A percentile compares a stretch with the other conserved stretches of the same genome.
Evolutionary conservation across 2,797 vertebrate genomes (phyloP).

Genomic region (Callimico goeldii): DNA sequence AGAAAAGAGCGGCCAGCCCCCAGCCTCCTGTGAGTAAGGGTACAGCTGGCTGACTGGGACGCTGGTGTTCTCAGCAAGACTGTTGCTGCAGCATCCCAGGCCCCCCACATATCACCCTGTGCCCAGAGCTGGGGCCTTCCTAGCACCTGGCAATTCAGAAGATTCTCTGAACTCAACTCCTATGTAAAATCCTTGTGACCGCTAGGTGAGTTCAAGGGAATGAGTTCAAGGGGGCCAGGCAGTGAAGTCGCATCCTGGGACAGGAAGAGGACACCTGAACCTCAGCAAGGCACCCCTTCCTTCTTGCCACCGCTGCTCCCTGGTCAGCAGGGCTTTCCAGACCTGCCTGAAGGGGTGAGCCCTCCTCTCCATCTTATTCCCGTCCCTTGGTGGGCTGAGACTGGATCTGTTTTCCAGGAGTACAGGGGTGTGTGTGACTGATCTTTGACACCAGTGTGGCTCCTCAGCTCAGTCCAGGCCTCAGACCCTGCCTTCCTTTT

Average conservation of each 20-base stretch:
- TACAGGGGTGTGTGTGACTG: not conserved
- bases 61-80: not conserved
- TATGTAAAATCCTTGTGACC: not conserved
- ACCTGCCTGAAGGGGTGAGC: not conserved
- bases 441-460: not conserved
- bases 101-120: too few relatives aligned
- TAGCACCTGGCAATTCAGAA: not conserved
- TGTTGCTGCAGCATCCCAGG: not conserved
- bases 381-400: not conserved
- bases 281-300: not conserved
- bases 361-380: not conserved
- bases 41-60: not conserved
- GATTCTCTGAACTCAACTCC: not conserved
- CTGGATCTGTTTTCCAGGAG: not conserved
- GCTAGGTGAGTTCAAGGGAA: not conserved
- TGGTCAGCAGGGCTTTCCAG: not conserved
- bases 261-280: not conserved
- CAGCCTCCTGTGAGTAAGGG: not conserved
- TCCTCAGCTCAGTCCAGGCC: not conserved
- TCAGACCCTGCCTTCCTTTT: not conserved
- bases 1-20: not conserved
- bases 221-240: not conserved
- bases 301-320: not conserved
- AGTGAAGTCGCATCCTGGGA: not conserved
- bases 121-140: not conserved